A percentile compares a stretch with the other conserved stretches of the same genome.
phyloP scores from a whole-genome alignment of 2,797 vertebrate genomes.

The Peromyscus aztecus region DNA sequence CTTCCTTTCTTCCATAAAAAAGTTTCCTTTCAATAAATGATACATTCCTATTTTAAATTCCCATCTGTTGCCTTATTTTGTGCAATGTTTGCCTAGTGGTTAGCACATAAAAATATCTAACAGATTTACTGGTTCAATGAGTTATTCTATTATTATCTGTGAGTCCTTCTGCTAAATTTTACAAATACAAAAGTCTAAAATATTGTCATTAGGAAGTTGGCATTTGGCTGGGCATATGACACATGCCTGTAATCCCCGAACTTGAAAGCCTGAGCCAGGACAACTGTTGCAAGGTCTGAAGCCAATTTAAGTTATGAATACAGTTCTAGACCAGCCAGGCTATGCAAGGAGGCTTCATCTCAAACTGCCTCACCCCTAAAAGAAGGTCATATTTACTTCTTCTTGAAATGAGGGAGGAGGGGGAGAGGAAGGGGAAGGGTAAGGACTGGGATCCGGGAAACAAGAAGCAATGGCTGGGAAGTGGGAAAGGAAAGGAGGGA shows the following conservation, averaged over 20 bases:
- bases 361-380: background rate
- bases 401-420: background rate
- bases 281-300: background rate
- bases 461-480: background rate
- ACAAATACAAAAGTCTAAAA: background rate
- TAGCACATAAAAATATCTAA: background rate
- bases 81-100: background rate
- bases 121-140: background rate
- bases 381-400: background rate
- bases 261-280: background rate
- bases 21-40: background rate
- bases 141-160: background rate
- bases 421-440: background rate
- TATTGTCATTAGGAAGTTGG: background rate
- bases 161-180: background rate
- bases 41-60: background rate
- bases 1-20: background rate
- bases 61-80: background rate
- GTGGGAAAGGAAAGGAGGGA: background rate
- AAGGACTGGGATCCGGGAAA: background rate
- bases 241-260: background rate
- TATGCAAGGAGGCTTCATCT: background rate
- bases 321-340: background rate
- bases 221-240: background rate
- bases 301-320: background rate